Evolutionary conservation across 1,140 invertebrate genomes (phyloP), one percentile per base, ranked within the genome.

Genomic region (Branchinecta lynchi): DNA sequence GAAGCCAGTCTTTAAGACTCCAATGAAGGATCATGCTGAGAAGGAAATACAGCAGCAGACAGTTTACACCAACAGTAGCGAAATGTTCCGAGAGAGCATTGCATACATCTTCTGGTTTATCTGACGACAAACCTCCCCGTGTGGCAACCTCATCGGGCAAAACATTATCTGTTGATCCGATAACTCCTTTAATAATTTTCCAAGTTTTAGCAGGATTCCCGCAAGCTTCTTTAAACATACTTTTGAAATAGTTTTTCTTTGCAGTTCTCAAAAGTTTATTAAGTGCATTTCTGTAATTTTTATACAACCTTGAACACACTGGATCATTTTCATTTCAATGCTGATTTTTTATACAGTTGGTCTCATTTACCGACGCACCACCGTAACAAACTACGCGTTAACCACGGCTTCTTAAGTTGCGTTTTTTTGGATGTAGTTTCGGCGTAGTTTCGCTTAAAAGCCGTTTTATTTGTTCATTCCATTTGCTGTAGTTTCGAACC

Each of bases 301-400:
- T 51, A 51, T 51, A 51, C 9, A 51, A 9, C 46, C 46, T 51
- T 51, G 46, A 51, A 51, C 46, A 51, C 9, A 51, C 9, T 51
- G n/a, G 46, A 51, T 9, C 46, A 51, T 51, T 51, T 51, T 9
- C n/a, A 51, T 51, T n/a, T 51, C 46, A 51, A 9, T 51, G 46
- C n/a, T 51, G 46, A 51, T 51, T 51, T 51, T 51, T 51, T 51
- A 9, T 51, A 51, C 9, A 51, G 9, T 51, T 51, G 46, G 46
- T 51, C 9, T 51, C 46, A 9, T 51, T 51, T 51, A 51, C n/a
- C n/a, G n/a, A 51, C n/a, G n/a, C 46, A 51, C n/a, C n/a, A n/a
- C 46, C n/a, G 46, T 51, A 51, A n/a, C 46, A 51, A n/a, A 51
- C 46, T 51, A 51, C 46, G 46, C 46, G 46, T 51, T n/a, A 51